Percentiles rank a stretch among this genome's conserved stretches.
Conservation (phyloP, 2,888 invertebrate genomes). For the Leucoma salicis region DNA sequence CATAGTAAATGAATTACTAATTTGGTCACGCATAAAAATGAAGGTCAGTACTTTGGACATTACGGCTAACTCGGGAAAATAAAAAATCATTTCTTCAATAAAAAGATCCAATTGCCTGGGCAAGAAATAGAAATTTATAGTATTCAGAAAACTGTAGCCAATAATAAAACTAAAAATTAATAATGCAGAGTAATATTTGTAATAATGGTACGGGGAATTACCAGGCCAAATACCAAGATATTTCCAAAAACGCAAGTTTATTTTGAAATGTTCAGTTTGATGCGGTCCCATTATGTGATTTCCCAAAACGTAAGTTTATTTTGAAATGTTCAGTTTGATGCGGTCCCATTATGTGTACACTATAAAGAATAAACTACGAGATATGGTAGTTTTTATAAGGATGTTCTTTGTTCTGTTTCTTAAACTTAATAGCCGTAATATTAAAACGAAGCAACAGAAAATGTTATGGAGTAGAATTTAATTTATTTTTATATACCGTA, state of each 20-base stretch:
- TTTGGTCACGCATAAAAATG: constrained; percentile 37
- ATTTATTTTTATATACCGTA: background rate
- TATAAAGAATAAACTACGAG: background rate
- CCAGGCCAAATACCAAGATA: constrained; percentile 47
- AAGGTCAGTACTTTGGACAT: constrained; percentile 51
- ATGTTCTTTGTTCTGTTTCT: background rate
- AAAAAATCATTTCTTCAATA: constrained; percentile 55
- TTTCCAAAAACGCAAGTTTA: constrained; percentile 48
- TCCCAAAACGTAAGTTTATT: constrained; percentile 48
- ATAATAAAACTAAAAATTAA: constrained; percentile 38
- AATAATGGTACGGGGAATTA: constrained; percentile 23
- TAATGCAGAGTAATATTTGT: constrained; percentile 37
- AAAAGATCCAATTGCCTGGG: constrained; percentile 45
- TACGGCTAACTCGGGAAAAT: constrained; percentile 46
- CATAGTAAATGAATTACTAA: constrained; percentile 35
- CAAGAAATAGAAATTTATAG: constrained; percentile 51
- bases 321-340: constrained; percentile 51
- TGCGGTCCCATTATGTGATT: constrained; percentile 29
- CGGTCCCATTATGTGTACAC: background rate
- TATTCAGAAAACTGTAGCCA: constrained; percentile 34
- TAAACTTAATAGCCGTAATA: background rate
- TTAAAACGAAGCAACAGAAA: background rate
- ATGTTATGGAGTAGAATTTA: background rate
- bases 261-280: constrained; percentile 52
- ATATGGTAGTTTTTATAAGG: background rate